A percentile compares a stretch with the other conserved stretches of the same genome.
phyloP scores from a whole-genome alignment of 2,888 invertebrate species.

The Schizaphis graminum region DNA sequence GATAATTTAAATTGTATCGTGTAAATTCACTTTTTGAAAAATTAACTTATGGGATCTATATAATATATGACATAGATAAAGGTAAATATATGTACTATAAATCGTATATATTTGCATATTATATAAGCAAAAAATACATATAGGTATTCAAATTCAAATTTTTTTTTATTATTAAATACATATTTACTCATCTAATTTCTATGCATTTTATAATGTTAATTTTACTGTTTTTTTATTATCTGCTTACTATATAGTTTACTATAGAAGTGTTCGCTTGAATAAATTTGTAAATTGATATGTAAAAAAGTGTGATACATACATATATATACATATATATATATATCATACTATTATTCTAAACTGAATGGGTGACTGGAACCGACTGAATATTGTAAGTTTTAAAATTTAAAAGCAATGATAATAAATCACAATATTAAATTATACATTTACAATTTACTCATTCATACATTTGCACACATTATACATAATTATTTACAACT shows the following conservation, averaged over 20 bases:
- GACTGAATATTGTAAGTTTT: background rate
- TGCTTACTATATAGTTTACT: background rate
- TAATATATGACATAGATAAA: too few species aligned
- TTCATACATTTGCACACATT: background rate
- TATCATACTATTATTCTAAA: background rate
- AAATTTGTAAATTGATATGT: background rate
- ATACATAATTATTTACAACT: background rate
- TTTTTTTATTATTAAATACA: background rate
- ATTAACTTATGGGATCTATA: background rate
- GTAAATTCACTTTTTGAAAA: background rate
- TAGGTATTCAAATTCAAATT: background rate
- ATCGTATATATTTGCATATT: too few species aligned
- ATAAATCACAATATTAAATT: background rate
- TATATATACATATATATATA: background rate
- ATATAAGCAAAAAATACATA: background rate
- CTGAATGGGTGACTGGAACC: background rate
- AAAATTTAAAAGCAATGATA: background rate
- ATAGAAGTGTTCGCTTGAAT: background rate
- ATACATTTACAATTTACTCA: background rate
- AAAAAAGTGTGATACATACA: background rate
- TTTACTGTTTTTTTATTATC: too few species aligned
- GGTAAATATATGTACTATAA: too few species aligned
- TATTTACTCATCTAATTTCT: background rate
- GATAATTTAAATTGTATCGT: background rate
- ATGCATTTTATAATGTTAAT: background rate